These are phyloP conservation scores for Rapana venosa DNA, from an alignment of 2,888 invertebrate species.

Conservation along the genomic window DNA sequence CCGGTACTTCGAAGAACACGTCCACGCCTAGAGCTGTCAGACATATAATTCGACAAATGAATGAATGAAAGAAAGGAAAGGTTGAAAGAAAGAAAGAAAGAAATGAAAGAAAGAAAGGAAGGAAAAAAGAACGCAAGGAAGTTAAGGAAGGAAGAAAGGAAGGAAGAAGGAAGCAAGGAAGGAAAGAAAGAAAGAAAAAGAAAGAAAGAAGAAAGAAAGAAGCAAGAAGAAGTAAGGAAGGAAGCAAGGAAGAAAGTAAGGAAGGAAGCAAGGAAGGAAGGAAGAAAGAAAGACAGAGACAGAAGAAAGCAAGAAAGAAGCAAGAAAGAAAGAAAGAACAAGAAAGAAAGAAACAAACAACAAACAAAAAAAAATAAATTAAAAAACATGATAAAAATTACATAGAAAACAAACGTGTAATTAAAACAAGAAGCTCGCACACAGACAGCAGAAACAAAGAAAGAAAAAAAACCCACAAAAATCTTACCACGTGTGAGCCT, in stretches of 20 bases:
- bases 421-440: too few relatives aligned
- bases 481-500: too few relatives aligned
- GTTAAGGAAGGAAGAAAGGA: too few relatives aligned
- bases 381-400: too few relatives aligned
- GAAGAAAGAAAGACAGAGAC: background rate
- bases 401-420: too few relatives aligned
- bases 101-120: background rate
- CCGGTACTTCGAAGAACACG: constrained; percentile 71
- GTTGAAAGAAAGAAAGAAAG: background rate
- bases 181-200: too few relatives aligned
- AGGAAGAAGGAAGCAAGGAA: too few relatives aligned
- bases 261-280: background rate
- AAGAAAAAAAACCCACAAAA: too few relatives aligned
- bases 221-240: background rate
- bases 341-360: background rate
- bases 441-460: too few relatives aligned
- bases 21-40: constrained; percentile 68
- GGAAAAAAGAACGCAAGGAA: too few relatives aligned
- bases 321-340: background rate
- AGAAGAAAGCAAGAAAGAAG: background rate
- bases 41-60: background rate
- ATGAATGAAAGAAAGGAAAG: background rate
- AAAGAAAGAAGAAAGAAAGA: background rate
- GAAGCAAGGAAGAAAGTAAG: background rate
- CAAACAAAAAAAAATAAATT: background rate